Evolutionary conservation across 2,888 invertebrate species (phyloP), one percentile per base, ranked within the genome.

Genomic region (Hylaea fasciaria): DNA sequence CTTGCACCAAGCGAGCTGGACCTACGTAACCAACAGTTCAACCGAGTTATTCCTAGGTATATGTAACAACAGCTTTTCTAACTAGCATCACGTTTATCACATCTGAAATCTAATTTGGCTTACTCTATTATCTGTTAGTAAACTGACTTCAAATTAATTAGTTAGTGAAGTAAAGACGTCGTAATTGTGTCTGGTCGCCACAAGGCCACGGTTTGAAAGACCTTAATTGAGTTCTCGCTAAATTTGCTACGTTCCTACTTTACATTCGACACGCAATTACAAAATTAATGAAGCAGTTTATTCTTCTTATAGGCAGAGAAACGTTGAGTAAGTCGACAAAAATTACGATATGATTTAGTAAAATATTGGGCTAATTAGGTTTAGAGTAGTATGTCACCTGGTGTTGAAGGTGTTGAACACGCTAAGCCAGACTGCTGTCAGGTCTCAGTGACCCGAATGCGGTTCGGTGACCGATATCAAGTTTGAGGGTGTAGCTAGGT

Each of bases 1-100:
- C 95, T 92, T 96, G 95, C 50, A 95, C 95, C 57, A 96, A 85
- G 10, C 95, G 93, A 8, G 95, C 92, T n/a, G 94, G 93, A 62
- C 95, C 95, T 94, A n/a, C n/a, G n/a, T n/a, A n/a, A n/a, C n/a
- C n/a, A n/a, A 39, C 12, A n/a, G 2, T 39, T 35, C 3, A 2
- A 35, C 35, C 9, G 35, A 11, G 10, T 11, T 11, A 9, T 11
- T 11, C 1, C 1, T 11, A 35, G 9, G 11, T 35, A 1, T 9
- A 35, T 7, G 9, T 9, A 35, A 11, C 3, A 35, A 35, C 2
- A 22, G 5, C 5, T 5, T 22, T 10, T 32, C 32, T 7, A 32
- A 32, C 32, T 32, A 32, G 32, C 32, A 1, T 7, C 9, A 13
- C 7, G 3, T 7, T 13, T 40, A 22, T 13, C 29, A 13, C 28